phyloP scores from a whole-genome alignment of 2,113 vertebrate genomes.

The Datnioides undecimradiatus region DNA sequence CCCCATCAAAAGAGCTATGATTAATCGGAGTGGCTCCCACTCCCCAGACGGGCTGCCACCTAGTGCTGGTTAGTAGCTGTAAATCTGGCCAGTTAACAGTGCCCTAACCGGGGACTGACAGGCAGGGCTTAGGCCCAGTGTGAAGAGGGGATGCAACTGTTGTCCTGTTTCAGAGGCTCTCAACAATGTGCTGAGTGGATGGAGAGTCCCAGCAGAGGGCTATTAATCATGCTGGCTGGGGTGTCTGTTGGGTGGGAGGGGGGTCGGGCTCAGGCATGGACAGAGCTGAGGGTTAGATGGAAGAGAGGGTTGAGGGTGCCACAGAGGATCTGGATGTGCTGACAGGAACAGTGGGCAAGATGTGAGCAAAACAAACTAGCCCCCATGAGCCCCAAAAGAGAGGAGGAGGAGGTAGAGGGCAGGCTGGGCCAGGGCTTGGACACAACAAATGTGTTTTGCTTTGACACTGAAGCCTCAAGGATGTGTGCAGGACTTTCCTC shows the following conservation, averaged over 20 bases:
- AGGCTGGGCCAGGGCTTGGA: background rate
- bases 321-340: conserved; percentile 77
- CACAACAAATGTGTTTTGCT: background rate
- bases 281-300: conserved; percentile 38
- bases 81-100: conserved; percentile 88
- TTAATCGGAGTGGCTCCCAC: conserved; percentile 51
- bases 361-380: conserved; percentile 75
- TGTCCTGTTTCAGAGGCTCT: conserved; percentile 86
- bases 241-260: conserved; percentile 45
- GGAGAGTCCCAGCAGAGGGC: conserved; percentile 83
- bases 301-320: conserved; percentile 59
- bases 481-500: background rate
- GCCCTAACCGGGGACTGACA: conserved; percentile 88
- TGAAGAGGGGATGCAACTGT: conserved; percentile 88
- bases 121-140: conserved; percentile 84
- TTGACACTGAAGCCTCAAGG: conserved; percentile 6
- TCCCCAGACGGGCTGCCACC: conserved; percentile 74
- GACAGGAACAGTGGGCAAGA: conserved; percentile 83
- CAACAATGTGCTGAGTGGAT: conserved; percentile 86
- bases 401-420: conserved; percentile 4
- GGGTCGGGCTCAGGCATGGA: conserved; percentile 19
- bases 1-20: conserved; percentile 63
- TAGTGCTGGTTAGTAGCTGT: conserved; percentile 84
- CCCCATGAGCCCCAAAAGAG: conserved; percentile 20
- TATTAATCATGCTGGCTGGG: conserved; percentile 85